These are phyloP conservation scores for Lutjanus argentimaculatus DNA, from an alignment of 2,797 vertebrate species.

Conservation along the genomic window DNA sequence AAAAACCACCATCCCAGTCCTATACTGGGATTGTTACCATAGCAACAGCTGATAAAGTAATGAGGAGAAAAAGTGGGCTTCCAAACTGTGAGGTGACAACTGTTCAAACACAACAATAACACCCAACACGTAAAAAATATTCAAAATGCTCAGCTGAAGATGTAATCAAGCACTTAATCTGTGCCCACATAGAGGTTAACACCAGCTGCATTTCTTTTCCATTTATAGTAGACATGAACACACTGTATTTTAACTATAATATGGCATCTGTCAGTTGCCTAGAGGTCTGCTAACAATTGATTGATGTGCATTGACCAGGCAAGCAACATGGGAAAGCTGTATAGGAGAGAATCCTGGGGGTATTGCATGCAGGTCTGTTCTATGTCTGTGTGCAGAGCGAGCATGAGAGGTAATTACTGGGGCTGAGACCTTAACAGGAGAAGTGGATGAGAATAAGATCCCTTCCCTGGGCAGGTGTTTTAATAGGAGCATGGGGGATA, in stretches of 20 bases:
- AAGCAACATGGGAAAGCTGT: conserved; percentile 29
- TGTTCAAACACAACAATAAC: conserved; percentile 34
- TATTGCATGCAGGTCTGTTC: conserved; percentile 68
- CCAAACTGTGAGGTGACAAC: conserved; percentile 32
- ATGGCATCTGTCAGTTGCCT: conserved; percentile 20
- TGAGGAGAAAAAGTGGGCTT: conserved; percentile 37
- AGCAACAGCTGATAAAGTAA: conserved; percentile 69
- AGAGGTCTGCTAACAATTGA: conserved; percentile 43
- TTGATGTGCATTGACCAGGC: conserved; percentile 46
- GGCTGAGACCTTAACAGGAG: conserved; percentile 65
- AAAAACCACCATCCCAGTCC: conserved; percentile 31
- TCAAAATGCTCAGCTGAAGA: conserved; percentile 18
- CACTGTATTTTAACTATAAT: neutral
- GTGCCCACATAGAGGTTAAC: neutral
- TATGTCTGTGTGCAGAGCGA: conserved; percentile 42
- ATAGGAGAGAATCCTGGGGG: conserved; percentile 46
- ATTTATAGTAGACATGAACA: neutral
- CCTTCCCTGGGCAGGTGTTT: conserved; percentile 73
- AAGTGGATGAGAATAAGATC: conserved; percentile 67
- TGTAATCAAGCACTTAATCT: conserved; percentile 21
- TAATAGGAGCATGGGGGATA: conserved; percentile 83
- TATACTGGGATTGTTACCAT: conserved; percentile 64
- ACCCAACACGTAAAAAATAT: conserved; percentile 11
- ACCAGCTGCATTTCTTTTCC: neutral
- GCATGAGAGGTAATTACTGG: conserved; percentile 75